Evolutionary conservation across 2,113 vertebrate genomes (phyloP).

Genomic region (Aldabrachelys gigantea): DNA sequence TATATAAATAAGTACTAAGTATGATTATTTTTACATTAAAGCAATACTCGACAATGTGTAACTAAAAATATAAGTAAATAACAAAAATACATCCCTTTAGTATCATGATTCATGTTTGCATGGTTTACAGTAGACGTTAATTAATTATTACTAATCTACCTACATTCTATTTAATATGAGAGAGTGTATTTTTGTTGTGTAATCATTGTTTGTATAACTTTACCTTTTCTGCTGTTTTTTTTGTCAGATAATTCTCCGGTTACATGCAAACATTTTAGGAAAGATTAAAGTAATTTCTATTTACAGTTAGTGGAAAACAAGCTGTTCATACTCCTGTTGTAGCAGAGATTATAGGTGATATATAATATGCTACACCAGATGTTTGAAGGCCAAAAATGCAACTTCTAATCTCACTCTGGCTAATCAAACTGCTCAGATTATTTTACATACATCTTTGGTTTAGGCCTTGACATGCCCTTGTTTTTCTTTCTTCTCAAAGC

Average conservation of each 20-base stretch:
- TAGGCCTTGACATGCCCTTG: conserved; percentile 99
- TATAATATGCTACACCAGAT: conserved; percentile 81
- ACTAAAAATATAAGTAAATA: conserved; percentile 9
- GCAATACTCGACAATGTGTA: background rate
- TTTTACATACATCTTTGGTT: conserved; percentile 96
- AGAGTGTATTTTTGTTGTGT: conserved; percentile 59
- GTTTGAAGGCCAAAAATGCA: conserved; percentile 90
- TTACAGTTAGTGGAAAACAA: conserved; percentile 69
- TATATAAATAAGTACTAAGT: background rate
- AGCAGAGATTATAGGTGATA: conserved; percentile 77
- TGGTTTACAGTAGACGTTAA: conserved; percentile 41
- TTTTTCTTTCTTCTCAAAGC: conserved; percentile 97
- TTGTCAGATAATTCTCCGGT: conserved; percentile 51
- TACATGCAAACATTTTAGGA: conserved; percentile 73
- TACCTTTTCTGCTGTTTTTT: conserved; percentile 29
- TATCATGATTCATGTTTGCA: conserved; percentile 25
- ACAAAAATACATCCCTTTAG: background rate
- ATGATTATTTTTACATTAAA: background rate
- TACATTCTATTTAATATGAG: conserved; percentile 62
- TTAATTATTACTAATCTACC: conserved; percentile 45
- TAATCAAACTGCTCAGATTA: conserved; percentile 99
- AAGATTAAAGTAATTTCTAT: conserved; percentile 74
- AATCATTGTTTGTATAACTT: conserved; percentile 67
- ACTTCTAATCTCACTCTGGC: conserved; percentile 89
- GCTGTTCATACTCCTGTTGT: conserved; percentile 38